Conservation (phyloP, 2,797 vertebrate genomes). For the Cossypha heuglini region DNA sequence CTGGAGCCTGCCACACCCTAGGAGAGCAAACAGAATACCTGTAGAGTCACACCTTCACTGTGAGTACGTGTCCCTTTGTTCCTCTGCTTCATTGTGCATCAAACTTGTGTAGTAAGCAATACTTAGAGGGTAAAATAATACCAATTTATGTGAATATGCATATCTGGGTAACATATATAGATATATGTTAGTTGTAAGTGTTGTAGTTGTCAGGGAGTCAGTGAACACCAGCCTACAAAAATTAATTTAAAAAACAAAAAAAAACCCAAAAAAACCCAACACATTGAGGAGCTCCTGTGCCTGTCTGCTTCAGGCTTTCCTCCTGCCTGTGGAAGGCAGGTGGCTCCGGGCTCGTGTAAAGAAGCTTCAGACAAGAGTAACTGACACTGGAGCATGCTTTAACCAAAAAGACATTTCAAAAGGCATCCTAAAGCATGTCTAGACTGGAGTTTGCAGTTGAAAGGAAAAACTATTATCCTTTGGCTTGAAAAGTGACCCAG, state of each 20-base stretch:
- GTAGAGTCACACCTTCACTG: not conserved
- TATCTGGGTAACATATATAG: fast-evolving
- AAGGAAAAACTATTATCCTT: slow-evolving; percentile 58
- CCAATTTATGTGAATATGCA: not conserved
- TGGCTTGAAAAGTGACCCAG: slow-evolving; percentile 55
- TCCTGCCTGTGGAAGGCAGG: not conserved
- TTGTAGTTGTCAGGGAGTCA: not conserved
- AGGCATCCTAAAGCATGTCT: slow-evolving; percentile 30
- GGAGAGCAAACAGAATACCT: not conserved
- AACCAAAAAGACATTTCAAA: slow-evolving; percentile 34
- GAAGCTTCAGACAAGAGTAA: not conserved
- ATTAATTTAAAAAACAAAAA: too few relatives aligned
- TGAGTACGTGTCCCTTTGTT: not conserved
- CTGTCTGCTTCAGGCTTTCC: not conserved
- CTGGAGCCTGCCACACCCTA: not conserved
- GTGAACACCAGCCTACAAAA: not conserved
- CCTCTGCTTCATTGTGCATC: not conserved
- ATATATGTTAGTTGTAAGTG: fast-evolving
- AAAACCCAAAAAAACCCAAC: fast-evolving
- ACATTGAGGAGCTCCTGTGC: not conserved
- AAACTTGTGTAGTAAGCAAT: not conserved
- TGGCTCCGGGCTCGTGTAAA: not conserved
- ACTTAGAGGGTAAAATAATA: not conserved
- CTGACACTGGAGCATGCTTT: slow-evolving; percentile 13
- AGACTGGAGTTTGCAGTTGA: slow-evolving; percentile 46